A percentile compares a stretch with the other conserved stretches of the same genome.
Conservation (phyloP, 2,888 invertebrate genomes). For the Stratiomys singularior region DNA sequence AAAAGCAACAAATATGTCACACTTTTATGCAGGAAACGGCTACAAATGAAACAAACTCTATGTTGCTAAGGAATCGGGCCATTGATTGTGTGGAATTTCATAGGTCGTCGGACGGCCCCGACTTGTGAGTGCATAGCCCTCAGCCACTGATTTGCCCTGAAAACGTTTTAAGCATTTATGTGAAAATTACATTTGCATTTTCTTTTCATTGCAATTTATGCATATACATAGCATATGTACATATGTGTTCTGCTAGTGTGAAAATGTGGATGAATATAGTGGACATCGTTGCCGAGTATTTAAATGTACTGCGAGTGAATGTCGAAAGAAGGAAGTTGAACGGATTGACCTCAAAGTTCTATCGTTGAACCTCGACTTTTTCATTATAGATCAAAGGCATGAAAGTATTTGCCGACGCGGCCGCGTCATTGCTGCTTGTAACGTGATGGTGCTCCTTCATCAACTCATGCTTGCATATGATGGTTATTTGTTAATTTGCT, state of each 20-base stretch:
- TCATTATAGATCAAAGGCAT: slow-evolving; percentile 31
- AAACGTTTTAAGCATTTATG: slow-evolving; percentile 4
- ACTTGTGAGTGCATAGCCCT: slow-evolving; percentile 12
- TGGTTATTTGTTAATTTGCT: no score
- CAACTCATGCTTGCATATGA: no score
- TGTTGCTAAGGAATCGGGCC: slow-evolving; percentile 37
- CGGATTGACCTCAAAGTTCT: slow-evolving; percentile 31
- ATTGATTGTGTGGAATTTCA: slow-evolving; percentile 35
- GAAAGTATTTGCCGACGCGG: neutral
- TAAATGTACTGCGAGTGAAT: neutral
- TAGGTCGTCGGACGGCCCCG: slow-evolving; percentile 36
- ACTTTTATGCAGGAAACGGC: neutral
- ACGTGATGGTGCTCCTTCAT: no score
- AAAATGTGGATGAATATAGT: neutral
- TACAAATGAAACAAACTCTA: neutral
- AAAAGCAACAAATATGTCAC: no score
- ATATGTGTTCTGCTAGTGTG: neutral
- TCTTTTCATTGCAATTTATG: neutral
- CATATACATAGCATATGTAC: neutral
- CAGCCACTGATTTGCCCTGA: slow-evolving; percentile 17
- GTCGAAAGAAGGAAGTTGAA: slow-evolving; percentile 24
- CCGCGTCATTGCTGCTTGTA: neutral
- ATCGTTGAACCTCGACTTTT: slow-evolving; percentile 27
- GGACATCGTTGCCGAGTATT: neutral
- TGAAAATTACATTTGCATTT: slow-evolving; percentile 28